phyloP scores from a whole-genome alignment of 1,140 invertebrate species.

The Pseudachorutes palmiensis region DNA sequence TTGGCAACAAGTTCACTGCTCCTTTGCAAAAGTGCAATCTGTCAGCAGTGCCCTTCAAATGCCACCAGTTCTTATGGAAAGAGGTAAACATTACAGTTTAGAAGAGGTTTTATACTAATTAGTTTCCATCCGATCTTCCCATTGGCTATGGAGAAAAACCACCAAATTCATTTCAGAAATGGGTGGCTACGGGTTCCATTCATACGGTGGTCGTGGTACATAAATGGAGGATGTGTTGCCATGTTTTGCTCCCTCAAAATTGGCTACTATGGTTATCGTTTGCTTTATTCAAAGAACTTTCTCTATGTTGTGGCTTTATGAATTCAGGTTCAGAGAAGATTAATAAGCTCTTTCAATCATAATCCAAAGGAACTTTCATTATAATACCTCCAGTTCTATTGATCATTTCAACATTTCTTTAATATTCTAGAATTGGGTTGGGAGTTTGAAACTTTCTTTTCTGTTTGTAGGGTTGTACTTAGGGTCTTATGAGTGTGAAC shows the following conservation, averaged over 20 bases:
- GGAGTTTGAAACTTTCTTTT: neutral
- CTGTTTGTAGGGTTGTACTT: neutral
- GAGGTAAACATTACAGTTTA: too few relatives aligned
- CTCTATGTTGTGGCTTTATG: neutral
- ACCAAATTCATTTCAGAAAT: neutral
- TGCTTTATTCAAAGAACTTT: too few relatives aligned
- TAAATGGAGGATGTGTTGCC: too few relatives aligned
- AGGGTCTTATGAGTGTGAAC: neutral
- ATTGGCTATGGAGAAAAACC: neutral
- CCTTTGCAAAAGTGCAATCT: constrained; percentile 68
- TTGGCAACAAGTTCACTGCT: constrained; percentile 78
- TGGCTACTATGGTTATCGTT: too few relatives aligned
- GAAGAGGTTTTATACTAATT: constrained; percentile 1
- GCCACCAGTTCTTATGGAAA: constrained; percentile 69
- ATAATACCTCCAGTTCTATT: neutral
- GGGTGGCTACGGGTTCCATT: too few relatives aligned
- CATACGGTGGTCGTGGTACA: too few relatives aligned
- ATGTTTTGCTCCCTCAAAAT: too few relatives aligned
- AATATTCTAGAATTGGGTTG: neutral
- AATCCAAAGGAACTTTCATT: neutral
- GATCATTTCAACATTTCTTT: neutral
- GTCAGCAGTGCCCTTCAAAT: constrained; percentile 73
- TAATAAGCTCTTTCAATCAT: neutral
- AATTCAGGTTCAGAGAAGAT: neutral
- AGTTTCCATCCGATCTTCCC: neutral